Conservation (phyloP, 2,888 invertebrate genomes). For the Cephonodes hylas region DNA sequence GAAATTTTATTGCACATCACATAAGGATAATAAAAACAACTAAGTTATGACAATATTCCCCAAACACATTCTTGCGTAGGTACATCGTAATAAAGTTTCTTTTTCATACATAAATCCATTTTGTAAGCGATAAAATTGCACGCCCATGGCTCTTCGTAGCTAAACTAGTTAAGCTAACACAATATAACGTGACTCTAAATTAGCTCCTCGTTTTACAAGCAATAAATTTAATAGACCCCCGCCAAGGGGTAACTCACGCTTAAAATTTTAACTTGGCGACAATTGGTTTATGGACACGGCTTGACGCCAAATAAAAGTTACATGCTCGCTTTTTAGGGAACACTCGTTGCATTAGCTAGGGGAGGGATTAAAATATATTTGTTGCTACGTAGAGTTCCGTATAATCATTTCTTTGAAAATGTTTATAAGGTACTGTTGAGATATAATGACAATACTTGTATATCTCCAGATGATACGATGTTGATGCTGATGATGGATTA, state of each 20-base stretch:
- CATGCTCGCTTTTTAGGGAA: background rate
- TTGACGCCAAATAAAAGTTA: slow-evolving; percentile 37
- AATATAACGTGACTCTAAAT: slow-evolving; percentile 78
- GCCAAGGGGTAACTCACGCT: slow-evolving; percentile 55
- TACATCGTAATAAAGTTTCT: slow-evolving; percentile 14
- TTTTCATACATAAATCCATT: slow-evolving; percentile 11
- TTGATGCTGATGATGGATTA: no score
- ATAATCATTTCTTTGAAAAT: no score
- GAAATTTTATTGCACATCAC: slow-evolving; percentile 47
- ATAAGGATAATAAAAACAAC: slow-evolving; percentile 48
- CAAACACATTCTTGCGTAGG: slow-evolving; percentile 8
- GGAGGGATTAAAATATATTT: background rate
- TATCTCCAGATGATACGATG: no score
- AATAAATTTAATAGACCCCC: slow-evolving; percentile 76
- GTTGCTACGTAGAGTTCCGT: background rate
- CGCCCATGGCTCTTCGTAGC: slow-evolving; percentile 60
- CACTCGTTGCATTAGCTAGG: background rate
- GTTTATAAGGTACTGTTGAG: no score
- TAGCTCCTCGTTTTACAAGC: slow-evolving; percentile 79
- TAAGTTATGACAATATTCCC: slow-evolving; percentile 14
- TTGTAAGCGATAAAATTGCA: slow-evolving; percentile 27
- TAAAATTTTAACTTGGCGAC: slow-evolving; percentile 68
- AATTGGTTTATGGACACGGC: slow-evolving; percentile 57
- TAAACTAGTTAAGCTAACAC: slow-evolving; percentile 75
- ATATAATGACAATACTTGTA: no score